A percentile compares a stretch with the other conserved stretches of the same genome.
Conservation (phyloP, 2,113 vertebrate species). For the Himantopus leucocephalus region DNA sequence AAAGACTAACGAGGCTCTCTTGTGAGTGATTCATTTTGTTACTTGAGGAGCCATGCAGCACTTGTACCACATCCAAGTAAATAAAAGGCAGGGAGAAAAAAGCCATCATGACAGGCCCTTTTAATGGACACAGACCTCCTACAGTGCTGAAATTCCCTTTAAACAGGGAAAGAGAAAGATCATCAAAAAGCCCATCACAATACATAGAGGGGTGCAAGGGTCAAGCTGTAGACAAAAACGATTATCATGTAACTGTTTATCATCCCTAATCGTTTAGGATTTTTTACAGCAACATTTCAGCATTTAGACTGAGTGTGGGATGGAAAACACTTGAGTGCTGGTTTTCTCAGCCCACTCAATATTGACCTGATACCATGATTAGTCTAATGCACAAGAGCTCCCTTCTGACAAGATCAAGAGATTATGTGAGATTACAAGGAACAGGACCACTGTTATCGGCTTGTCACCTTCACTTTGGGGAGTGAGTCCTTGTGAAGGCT, state of each 20-base stretch:
- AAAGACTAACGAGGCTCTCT: conserved; percentile 42
- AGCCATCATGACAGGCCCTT: neutral
- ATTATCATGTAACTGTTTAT: neutral
- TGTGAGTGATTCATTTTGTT: conserved; percentile 14
- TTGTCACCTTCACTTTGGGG: neutral
- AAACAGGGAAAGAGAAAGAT: neutral
- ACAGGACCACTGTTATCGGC: neutral
- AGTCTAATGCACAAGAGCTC: neutral
- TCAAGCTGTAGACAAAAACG: neutral
- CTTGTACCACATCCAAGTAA: conserved; percentile 30
- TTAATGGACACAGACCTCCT: neutral
- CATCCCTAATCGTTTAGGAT: neutral
- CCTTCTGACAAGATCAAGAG: conserved; percentile 1
- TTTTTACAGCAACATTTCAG: neutral
- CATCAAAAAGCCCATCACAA: neutral
- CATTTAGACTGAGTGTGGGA: neutral
- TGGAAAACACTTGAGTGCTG: neutral
- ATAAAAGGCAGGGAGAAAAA: neutral
- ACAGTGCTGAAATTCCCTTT: neutral
- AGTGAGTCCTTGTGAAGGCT: neutral
- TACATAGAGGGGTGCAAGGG: neutral
- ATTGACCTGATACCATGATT: neutral
- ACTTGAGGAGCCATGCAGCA: neutral
- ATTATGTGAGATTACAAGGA: neutral
- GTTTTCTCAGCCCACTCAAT: neutral